Conservation (phyloP, 2,797 vertebrate species). For the Morus bassanus region DNA sequence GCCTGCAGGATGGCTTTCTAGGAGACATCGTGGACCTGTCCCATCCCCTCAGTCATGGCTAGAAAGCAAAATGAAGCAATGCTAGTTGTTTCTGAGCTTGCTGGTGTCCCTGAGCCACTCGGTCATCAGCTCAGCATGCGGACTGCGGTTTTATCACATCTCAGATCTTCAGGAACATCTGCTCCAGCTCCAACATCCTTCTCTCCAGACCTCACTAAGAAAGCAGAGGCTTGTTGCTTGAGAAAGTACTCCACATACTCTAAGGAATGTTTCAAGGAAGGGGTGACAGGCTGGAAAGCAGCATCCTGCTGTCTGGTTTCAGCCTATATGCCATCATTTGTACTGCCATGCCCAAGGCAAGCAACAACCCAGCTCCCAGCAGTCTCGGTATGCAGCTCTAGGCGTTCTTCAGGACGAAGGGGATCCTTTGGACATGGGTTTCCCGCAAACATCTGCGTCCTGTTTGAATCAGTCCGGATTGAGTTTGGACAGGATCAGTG, state of each 20-base stretch:
- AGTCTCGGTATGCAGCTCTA: not conserved
- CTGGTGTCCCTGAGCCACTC: not conserved
- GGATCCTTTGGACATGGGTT: not conserved
- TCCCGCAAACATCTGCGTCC: not conserved
- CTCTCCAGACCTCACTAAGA: not conserved
- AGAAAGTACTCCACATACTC: not conserved
- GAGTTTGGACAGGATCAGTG: not conserved
- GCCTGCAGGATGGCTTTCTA: not conserved
- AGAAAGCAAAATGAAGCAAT: not conserved
- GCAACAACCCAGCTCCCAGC: not conserved
- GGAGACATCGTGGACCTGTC: not conserved
- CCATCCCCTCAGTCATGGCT: not conserved
- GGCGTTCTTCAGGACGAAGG: not conserved
- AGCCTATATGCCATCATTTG: not conserved
- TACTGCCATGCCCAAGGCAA: not conserved
- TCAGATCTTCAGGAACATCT: not conserved
- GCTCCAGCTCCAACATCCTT: not conserved
- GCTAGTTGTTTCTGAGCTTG: not conserved
- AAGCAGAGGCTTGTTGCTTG: not conserved
- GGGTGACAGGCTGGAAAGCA: not conserved
- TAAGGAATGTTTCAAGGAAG: not conserved
- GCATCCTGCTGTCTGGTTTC: not conserved
- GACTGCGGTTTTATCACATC: not conserved
- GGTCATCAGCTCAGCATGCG: fast-evolving
- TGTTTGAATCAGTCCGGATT: not conserved